phyloP scores from a whole-genome alignment of 1,140 invertebrate genomes.

The Tetramorium alpestre region DNA sequence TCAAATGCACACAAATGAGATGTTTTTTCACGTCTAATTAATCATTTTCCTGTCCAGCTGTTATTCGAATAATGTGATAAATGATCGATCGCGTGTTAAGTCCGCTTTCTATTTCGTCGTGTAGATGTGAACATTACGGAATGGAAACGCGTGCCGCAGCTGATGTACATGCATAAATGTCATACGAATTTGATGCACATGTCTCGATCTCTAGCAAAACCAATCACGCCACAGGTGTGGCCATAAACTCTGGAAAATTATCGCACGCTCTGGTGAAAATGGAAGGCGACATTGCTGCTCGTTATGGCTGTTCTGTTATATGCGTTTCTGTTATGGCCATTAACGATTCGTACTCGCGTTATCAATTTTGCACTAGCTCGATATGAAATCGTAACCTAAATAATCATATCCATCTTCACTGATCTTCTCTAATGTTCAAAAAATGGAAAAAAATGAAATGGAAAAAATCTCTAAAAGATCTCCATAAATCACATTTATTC shows the following conservation, averaged over 20 bases:
- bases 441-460: not conserved
- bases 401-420: not conserved
- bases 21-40: slow-evolving; percentile 14
- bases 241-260: slow-evolving; percentile 55
- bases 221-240: slow-evolving; percentile 59
- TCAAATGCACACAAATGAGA: not conserved
- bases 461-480: not conserved
- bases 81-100: slow-evolving; percentile 1
- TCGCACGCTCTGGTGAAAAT: slow-evolving; percentile 38
- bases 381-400: not conserved
- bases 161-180: slow-evolving; percentile 40
- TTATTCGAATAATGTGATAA: slow-evolving; percentile 21
- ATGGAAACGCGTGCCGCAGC: slow-evolving; percentile 1
- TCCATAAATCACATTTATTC: not conserved
- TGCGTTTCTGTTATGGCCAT: not conserved
- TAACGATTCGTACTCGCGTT: slow-evolving; percentile 18
- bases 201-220: slow-evolving; percentile 44
- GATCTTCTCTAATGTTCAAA: not conserved
- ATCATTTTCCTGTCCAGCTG: slow-evolving; percentile 13
- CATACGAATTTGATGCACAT: slow-evolving; percentile 33
- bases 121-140: not conserved
- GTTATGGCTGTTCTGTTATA: slow-evolving; percentile 31
- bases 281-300: slow-evolving; percentile 4
- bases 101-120: not conserved
- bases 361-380: slow-evolving; percentile 24